Base-by-base conservation (phyloP, 2,888 invertebrate species). In the Papilio demoleus region DNA sequence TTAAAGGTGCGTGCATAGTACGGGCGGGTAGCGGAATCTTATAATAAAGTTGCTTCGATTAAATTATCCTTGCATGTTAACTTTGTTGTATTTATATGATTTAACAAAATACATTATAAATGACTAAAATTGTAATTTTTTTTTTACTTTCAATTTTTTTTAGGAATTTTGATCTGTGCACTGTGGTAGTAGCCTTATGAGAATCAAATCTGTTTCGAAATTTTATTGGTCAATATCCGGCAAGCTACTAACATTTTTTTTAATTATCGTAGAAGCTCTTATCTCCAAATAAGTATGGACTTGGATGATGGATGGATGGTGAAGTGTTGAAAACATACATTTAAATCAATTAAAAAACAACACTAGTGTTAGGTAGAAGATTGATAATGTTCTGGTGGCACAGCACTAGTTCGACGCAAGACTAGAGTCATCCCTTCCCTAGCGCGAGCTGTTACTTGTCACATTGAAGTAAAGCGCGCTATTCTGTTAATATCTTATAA, bases 221-320 rank as follows among this genome's bases (percentile, higher is more conserved):
- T 70, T 60, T 65, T 65, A 65, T 53, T 45, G 65, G 69, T 53
- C 40, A 36, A 34, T 58, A 68, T 68, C 71, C 66, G 58, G 70
- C 56, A 61, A 63, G 68, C 71, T 74, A 73, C 70, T 65, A 73
- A 56, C 61, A 71, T 70, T 71, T 70, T 71, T 64, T 63, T 74
- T 73, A 73, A 72, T 62, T 70, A 71, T n/a, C n/a, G n/a, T n/a
- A 73, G 68, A 40, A 40, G 17, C 53, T 17, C 65, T 22, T 60
- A 60, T 69, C 60, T 65, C 24, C 36, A 69, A 69, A 69, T 61
- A 65, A 53, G n/a, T n/a, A n/a, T n/a, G n/a, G n/a, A n/a, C n/a
- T n/a, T n/a, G n/a, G n/a, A n/a, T n/a, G n/a, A n/a, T n/a, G n/a
- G n/a, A n/a, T n/a, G n/a, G n/a, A n/a, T 12, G 24, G 36, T 34